A percentile compares a stretch with the other conserved stretches of the same genome.
Evolutionary conservation across 1,140 invertebrate species (phyloP).

Genomic region (Anthonomus grandis): DNA sequence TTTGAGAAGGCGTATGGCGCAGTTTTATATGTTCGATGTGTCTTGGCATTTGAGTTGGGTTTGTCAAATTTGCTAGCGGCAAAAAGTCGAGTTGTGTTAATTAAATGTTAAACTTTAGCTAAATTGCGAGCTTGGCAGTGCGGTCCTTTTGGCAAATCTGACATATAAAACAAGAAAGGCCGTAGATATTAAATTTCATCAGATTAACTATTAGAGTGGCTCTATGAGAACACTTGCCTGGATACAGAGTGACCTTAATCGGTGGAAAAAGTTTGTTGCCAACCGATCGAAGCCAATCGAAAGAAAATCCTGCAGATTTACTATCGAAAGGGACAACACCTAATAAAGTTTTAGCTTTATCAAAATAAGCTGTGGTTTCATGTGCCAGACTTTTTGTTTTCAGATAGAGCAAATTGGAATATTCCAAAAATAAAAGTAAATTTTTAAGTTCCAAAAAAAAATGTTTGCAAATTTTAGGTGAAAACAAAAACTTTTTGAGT

Average conservation of each 20-base stretch:
- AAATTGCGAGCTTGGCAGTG: too few relatives aligned
- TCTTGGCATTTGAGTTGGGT: too few relatives aligned
- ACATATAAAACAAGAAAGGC: neutral
- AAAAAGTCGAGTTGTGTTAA: too few relatives aligned
- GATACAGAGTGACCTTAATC: neutral
- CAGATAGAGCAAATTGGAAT: neutral
- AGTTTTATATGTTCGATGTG: too few relatives aligned
- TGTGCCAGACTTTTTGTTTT: neutral
- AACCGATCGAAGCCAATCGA: neutral
- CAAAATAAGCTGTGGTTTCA: neutral
- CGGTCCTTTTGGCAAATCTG: too few relatives aligned
- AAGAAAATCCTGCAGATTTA: neutral
- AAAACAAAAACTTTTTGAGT: neutral
- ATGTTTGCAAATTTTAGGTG: neutral
- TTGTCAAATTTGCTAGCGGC: too few relatives aligned
- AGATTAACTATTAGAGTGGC: neutral
- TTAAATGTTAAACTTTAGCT: too few relatives aligned
- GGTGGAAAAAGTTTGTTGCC: slow-evolving; percentile 5
- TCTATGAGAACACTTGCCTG: slow-evolving; percentile 1
- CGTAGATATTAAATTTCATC: neutral
- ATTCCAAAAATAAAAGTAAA: neutral
- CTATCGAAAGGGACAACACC: neutral
- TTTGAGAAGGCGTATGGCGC: too few relatives aligned
- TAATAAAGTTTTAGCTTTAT: neutral
- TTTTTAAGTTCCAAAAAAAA: neutral